A percentile compares a stretch with the other conserved stretches of the same genome.
These are phyloP conservation scores for Hedychridium roseum DNA, from an alignment of 2,888 invertebrate genomes.

Conservation along the genomic window DNA sequence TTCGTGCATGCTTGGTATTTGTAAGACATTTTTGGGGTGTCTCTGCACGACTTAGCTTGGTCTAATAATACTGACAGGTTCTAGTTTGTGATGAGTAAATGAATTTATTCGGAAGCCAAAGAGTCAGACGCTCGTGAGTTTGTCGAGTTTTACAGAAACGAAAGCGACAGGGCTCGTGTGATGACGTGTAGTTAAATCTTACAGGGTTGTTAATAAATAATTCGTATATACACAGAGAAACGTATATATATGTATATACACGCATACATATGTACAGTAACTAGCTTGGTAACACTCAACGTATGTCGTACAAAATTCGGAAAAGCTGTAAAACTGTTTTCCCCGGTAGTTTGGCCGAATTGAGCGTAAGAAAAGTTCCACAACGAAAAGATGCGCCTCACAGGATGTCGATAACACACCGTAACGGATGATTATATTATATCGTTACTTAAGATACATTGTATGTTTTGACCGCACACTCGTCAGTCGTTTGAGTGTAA, in stretches of 20 bases:
- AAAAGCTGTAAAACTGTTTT: conserved; percentile 23
- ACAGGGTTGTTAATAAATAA: conserved; percentile 38
- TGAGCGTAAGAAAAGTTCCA: conserved; percentile 25
- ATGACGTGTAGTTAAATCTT: too few species aligned
- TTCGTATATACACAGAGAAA: conserved; percentile 34
- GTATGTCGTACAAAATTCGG: conserved; percentile 34
- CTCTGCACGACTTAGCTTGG: too few species aligned
- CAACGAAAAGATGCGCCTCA: conserved; percentile 1
- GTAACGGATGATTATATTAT: conserved; percentile 17
- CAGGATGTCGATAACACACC: conserved; percentile 1
- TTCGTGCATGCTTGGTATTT: too few species aligned
- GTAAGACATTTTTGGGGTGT: too few species aligned
- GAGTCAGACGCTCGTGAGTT: conserved; percentile 17
- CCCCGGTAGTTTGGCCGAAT: conserved; percentile 30
- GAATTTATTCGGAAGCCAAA: conserved; percentile 20
- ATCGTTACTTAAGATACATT: conserved; percentile 18
- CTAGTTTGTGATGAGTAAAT: conserved; percentile 3
- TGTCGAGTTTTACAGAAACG: too few species aligned
- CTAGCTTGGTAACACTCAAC: conserved; percentile 31
- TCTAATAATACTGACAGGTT: neutral
- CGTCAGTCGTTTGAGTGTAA: too few species aligned
- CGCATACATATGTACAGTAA: conserved; percentile 34
- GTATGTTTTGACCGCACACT: conserved; percentile 21
- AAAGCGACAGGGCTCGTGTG: too few species aligned
- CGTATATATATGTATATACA: conserved; percentile 30